phyloP scores from a whole-genome alignment of 2,113 vertebrate genomes.

The Isurus oxyrinchus region DNA sequence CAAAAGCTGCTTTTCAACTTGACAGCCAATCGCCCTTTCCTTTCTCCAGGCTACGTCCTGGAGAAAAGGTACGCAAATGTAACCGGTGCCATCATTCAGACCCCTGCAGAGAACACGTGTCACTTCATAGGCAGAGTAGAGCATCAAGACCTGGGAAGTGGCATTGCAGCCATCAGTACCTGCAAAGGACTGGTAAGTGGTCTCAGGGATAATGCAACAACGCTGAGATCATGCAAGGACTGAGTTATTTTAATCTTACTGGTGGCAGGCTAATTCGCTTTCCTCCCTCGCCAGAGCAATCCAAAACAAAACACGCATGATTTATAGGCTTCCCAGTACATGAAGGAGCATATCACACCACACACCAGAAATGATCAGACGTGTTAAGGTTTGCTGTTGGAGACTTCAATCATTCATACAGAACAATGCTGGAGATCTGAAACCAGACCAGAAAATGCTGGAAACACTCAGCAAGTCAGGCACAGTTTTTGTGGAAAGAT shows the following conservation, averaged over 20 bases:
- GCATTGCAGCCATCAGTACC: slow-evolving; percentile 75
- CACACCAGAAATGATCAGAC: background rate
- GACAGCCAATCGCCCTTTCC: slow-evolving; percentile 63
- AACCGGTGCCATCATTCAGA: slow-evolving; percentile 51
- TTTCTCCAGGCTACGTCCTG: slow-evolving; percentile 71
- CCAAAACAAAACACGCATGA: background rate
- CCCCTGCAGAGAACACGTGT: slow-evolving; percentile 53
- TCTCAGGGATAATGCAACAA: too few species aligned
- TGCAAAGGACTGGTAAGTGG: slow-evolving; percentile 84
- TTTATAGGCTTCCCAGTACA: background rate
- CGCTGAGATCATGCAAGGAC: background rate
- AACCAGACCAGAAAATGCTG: background rate
- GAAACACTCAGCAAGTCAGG: background rate
- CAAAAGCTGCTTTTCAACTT: slow-evolving; percentile 74
- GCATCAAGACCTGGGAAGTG: slow-evolving; percentile 42
- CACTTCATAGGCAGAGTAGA: slow-evolving; percentile 72
- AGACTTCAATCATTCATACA: background rate
- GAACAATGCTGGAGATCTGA: background rate
- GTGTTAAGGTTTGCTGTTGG: background rate
- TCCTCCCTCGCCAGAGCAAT: background rate
- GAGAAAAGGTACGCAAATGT: slow-evolving; percentile 68
- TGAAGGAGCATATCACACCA: background rate
- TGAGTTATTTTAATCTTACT: background rate
- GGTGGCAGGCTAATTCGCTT: background rate
- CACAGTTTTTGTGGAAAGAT: background rate